Conservation (phyloP, 2,113 vertebrate genomes). For the Grus americana region DNA sequence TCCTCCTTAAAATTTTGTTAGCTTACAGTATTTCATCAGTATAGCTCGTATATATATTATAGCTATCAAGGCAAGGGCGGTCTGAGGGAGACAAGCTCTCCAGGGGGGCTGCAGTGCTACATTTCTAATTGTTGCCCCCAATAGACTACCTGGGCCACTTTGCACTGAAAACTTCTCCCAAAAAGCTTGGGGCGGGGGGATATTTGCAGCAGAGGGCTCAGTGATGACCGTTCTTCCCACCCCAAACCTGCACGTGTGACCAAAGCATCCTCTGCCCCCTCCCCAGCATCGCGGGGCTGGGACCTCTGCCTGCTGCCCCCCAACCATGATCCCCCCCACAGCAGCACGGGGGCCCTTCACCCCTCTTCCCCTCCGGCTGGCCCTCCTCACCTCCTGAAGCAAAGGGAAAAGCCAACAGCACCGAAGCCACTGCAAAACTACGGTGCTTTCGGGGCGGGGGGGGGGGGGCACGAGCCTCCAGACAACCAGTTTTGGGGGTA, state of each 20-base stretch:
- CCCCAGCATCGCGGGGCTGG: rapidly evolving
- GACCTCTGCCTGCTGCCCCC: neutral
- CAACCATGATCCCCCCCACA: neutral
- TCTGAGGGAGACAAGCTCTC: neutral
- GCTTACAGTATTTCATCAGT: conserved; percentile 87
- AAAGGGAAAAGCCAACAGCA: neutral
- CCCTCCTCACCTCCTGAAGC: neutral
- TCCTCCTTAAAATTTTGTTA: conserved; percentile 79
- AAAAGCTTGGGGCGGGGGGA: neutral
- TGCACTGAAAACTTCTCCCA: neutral
- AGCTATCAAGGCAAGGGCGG: conserved; percentile 79
- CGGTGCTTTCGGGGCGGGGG: neutral
- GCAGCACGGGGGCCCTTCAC: neutral
- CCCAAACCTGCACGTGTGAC: neutral
- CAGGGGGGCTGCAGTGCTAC: neutral
- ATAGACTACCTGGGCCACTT: neutral
- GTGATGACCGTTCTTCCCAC: neutral
- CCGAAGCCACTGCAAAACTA: neutral
- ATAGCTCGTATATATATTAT: conserved; percentile 79
- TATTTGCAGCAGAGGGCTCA: neutral
- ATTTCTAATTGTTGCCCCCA: neutral
- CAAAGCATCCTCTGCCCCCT: neutral
- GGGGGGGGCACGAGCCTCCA: neutral
- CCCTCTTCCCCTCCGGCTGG: neutral
- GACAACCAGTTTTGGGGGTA: neutral